A percentile compares a stretch with the other conserved stretches of the same genome.
Evolutionary conservation across 2,888 invertebrate genomes (phyloP).

Genomic region (Idaea biselata): DNA sequence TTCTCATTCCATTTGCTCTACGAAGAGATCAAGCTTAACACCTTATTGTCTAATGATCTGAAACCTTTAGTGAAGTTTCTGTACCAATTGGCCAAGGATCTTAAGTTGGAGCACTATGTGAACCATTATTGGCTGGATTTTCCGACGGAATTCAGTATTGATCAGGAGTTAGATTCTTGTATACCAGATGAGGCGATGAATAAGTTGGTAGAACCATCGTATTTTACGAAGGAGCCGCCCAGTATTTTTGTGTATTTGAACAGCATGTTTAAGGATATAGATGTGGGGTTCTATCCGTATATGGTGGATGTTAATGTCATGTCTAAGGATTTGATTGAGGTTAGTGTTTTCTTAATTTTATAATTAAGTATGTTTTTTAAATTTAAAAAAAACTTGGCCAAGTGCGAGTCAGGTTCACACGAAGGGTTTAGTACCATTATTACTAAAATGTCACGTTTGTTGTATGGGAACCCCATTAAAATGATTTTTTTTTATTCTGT

Average conservation of each 20-base stretch:
- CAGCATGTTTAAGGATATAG: slow-evolving; percentile 79
- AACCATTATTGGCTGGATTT: slow-evolving; percentile 93
- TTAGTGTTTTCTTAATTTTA: slow-evolving; percentile 50
- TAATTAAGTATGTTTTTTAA: no score
- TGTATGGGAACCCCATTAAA: no score
- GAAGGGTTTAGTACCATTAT: no score
- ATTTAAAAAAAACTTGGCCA: no score
- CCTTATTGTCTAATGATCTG: slow-evolving; percentile 84
- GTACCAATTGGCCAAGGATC: slow-evolving; percentile 88
- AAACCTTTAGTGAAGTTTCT: slow-evolving; percentile 85
- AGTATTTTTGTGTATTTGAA: slow-evolving; percentile 87
- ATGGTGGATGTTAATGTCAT: slow-evolving; percentile 86
- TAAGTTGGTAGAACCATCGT: slow-evolving; percentile 81
- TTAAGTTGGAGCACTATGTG: slow-evolving; percentile 85
- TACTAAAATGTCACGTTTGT: no score
- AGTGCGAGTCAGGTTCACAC: no score
- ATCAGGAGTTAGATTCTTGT: slow-evolving; percentile 65
- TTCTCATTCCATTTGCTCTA: slow-evolving; percentile 93
- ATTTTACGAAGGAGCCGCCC: slow-evolving; percentile 83
- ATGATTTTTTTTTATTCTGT: no score
- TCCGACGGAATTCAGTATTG: slow-evolving; percentile 81
- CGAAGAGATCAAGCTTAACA: slow-evolving; percentile 93
- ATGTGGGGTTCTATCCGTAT: slow-evolving; percentile 84
- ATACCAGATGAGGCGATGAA: slow-evolving; percentile 80
- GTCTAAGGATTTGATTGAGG: slow-evolving; percentile 87